phyloP scores from a whole-genome alignment of 2,888 invertebrate species.

The Microplitis deprimator region DNA sequence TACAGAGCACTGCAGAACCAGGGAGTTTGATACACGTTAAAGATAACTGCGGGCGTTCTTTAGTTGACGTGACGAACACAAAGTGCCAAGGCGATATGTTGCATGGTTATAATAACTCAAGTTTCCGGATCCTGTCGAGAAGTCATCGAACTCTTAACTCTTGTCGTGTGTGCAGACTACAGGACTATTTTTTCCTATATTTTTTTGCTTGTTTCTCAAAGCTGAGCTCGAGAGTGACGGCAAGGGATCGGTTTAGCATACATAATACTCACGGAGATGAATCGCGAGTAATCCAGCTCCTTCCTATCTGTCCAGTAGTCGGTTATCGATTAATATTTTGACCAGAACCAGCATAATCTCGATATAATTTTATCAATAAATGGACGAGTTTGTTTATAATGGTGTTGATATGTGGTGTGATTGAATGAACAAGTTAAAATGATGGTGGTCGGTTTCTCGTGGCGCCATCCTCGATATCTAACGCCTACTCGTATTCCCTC shows the following conservation, averaged over 20 bases:
- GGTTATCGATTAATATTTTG: no score
- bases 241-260: slow-evolving; percentile 1
- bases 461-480: slow-evolving; percentile 41
- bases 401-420: slow-evolving; percentile 11
- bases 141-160: slow-evolving; percentile 59
- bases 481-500: slow-evolving; percentile 39
- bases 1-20: slow-evolving; percentile 16
- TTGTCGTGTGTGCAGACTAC: slow-evolving; percentile 3
- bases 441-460: slow-evolving; percentile 21
- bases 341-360: no score
- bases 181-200: background rate
- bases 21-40: slow-evolving; percentile 18
- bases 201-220: background rate
- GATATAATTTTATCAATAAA: background rate
- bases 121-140: slow-evolving; percentile 49
- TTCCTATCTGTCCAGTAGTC: no score
- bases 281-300: no score
- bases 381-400: slow-evolving; percentile 9
- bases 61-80: slow-evolving; percentile 48
- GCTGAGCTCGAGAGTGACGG: background rate
- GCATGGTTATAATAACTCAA: slow-evolving; percentile 61
- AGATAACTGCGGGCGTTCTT: slow-evolving; percentile 30
- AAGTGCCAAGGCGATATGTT: slow-evolving; percentile 60
- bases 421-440: slow-evolving; percentile 27
- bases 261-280: background rate